These are phyloP conservation scores for Troides helena DNA, from an alignment of 2,888 invertebrate species.

Conservation along the genomic window DNA sequence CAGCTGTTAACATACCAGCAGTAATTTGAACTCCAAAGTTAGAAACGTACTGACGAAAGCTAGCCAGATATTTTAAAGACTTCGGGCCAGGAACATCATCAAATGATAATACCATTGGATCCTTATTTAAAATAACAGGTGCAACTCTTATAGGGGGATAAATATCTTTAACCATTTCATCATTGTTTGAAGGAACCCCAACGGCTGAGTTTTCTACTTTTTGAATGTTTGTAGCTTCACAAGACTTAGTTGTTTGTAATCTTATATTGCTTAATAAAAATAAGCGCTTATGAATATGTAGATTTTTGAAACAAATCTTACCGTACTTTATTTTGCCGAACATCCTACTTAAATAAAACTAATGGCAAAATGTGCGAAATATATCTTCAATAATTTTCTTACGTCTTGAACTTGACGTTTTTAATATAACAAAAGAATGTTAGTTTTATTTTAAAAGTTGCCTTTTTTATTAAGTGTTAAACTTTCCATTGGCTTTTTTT, in stretches of 20 bases:
- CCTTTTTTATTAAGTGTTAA: conserved; percentile 2
- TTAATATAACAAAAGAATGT: conserved; percentile 24
- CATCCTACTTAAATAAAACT: conserved; percentile 39
- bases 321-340: conserved; percentile 48
- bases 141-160: conserved; percentile 51
- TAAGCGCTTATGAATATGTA: conserved; percentile 15
- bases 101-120: conserved; percentile 70
- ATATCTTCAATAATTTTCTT: conserved; percentile 16
- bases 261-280: conserved; percentile 21
- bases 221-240: conserved; percentile 14
- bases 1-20: conserved; percentile 71
- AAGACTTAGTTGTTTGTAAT: conserved; percentile 16
- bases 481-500: background rate
- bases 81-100: conserved; percentile 84
- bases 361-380: conserved; percentile 23
- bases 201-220: conserved; percentile 9
- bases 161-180: conserved; percentile 45
- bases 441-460: conserved; percentile 17
- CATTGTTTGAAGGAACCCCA: conserved; percentile 31
- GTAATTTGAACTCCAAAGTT: conserved; percentile 82
- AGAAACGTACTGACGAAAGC: conserved; percentile 81
- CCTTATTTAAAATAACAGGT: conserved; percentile 57
- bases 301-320: conserved; percentile 24
- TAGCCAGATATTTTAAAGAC: conserved; percentile 78
- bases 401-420: conserved; percentile 10